phyloP scores from a whole-genome alignment of 2,888 invertebrate genomes.

The Aporophyla lueneburgensis region DNA sequence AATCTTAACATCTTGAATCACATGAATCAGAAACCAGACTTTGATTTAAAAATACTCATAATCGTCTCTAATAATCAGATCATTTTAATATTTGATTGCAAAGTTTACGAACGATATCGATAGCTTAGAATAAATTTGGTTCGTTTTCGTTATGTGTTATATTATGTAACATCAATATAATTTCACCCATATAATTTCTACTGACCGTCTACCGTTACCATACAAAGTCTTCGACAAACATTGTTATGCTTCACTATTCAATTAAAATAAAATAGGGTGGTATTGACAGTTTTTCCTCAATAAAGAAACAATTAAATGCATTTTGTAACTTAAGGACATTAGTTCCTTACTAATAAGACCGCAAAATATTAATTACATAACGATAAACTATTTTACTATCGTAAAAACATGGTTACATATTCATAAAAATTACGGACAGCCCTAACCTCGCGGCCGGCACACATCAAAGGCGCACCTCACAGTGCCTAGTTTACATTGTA shows the following conservation, averaged over 20 bases:
- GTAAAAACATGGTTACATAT: conserved; percentile 4
- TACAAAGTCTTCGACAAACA: neutral
- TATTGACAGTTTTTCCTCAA: neutral
- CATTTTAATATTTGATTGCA: conserved; percentile 42
- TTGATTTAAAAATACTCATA: conserved; percentile 23
- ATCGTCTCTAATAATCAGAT: conserved; percentile 14
- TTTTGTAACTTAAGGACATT: neutral
- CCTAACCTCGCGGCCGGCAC: conserved; percentile 73
- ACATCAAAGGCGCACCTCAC: conserved; percentile 88
- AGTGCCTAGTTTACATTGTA: conserved; percentile 85
- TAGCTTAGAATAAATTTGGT: neutral
- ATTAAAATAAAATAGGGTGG: conserved; percentile 1
- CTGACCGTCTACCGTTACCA: neutral
- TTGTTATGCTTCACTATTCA: neutral
- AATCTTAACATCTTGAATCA: conserved; percentile 32
- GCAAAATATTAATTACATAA: conserved; percentile 4
- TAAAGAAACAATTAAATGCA: neutral
- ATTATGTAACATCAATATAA: neutral
- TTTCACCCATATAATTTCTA: neutral
- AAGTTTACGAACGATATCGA: conserved; percentile 1
- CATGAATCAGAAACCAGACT: conserved; percentile 40
- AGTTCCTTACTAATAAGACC: neutral
- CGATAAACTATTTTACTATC: neutral
- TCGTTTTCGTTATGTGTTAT: neutral
- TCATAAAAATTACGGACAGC: conserved; percentile 67